These are phyloP conservation scores for Bedellia somnulentella DNA, from an alignment of 2,888 invertebrate genomes.

Conservation along the genomic window DNA sequence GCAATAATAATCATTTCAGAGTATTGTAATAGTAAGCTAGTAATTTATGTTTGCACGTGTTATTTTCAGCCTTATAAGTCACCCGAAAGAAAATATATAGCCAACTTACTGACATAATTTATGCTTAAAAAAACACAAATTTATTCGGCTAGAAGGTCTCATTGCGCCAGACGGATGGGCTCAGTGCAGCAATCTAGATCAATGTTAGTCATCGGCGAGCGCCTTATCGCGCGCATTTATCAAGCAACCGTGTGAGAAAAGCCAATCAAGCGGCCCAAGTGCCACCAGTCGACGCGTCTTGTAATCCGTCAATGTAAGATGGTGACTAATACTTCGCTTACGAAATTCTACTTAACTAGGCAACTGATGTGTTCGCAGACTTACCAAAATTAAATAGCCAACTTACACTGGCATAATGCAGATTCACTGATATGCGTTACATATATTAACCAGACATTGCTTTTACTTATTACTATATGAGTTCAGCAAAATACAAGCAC, in stretches of 20 bases:
- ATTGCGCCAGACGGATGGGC: neutral
- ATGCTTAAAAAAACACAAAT: too few species aligned
- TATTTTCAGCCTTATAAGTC: too few species aligned
- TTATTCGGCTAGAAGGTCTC: too few species aligned
- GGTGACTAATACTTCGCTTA: constrained; percentile 25
- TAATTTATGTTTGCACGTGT: too few species aligned
- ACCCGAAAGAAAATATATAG: too few species aligned
- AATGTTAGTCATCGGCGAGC: constrained; percentile 14
- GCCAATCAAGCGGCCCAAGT: constrained; percentile 15
- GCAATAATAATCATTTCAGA: too few species aligned
- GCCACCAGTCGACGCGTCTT: constrained; percentile 14
- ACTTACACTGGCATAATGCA: constrained; percentile 1
- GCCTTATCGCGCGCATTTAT: constrained; percentile 25
- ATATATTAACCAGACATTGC: too few species aligned
- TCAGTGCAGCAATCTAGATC: constrained; percentile 11
- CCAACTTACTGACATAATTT: too few species aligned
- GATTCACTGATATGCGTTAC: too few species aligned
- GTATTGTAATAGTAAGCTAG: too few species aligned
- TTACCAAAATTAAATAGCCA: constrained; percentile 6
- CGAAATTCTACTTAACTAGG: constrained; percentile 20
- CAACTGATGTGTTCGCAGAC: constrained; percentile 13
- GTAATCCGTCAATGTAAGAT: constrained; percentile 30
- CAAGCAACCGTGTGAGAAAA: constrained; percentile 29
- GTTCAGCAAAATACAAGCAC: constrained; percentile 1
- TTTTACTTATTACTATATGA: too few species aligned